These are phyloP conservation scores for Sciaenops ocellatus DNA, from an alignment of 2,797 vertebrate genomes.

Conservation along the genomic window DNA sequence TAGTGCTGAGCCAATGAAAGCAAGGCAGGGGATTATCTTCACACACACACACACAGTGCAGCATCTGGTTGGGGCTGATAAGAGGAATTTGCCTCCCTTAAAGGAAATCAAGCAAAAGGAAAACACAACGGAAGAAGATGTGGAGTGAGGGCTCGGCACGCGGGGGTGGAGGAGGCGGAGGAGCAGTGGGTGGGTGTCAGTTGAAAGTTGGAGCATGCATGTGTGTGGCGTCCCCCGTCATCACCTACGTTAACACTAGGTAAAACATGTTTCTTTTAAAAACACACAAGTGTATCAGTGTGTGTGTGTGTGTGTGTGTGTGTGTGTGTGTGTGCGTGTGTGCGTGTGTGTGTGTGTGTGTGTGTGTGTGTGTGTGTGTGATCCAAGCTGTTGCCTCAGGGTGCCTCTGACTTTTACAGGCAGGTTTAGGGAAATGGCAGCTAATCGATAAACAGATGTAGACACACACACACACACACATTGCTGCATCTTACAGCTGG, in stretches of 20 bases:
- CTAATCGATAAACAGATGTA: constrained; percentile 73
- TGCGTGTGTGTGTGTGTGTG: not conserved
- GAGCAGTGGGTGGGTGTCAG: constrained; percentile 26
- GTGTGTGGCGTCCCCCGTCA: constrained; percentile 7
- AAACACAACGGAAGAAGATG: constrained; percentile 62
- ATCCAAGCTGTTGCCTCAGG: constrained; percentile 9
- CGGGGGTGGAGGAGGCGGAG: not conserved
- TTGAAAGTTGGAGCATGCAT: constrained; percentile 37
- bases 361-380: constrained; percentile 12
- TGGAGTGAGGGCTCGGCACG: constrained; percentile 25
- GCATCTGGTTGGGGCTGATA: constrained; percentile 81
- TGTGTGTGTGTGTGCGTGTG: constrained; percentile 3
- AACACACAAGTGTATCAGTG: constrained; percentile 1
- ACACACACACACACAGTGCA: constrained; percentile 44
- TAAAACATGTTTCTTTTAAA: constrained; percentile 28
- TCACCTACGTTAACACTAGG: constrained; percentile 28
- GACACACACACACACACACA: constrained; percentile 24
- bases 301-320: constrained; percentile 8
- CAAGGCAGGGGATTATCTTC: constrained; percentile 72
- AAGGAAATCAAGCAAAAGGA: constrained; percentile 69
- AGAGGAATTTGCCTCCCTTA: constrained; percentile 75
- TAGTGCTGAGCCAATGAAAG: constrained; percentile 72
- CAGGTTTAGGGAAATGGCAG: constrained; percentile 60
- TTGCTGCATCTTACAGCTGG: not conserved
- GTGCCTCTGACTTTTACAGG: constrained; percentile 30